These are phyloP conservation scores for Hydrotaea diabolus DNA, from an alignment of 2,888 invertebrate species.

Conservation along the genomic window DNA sequence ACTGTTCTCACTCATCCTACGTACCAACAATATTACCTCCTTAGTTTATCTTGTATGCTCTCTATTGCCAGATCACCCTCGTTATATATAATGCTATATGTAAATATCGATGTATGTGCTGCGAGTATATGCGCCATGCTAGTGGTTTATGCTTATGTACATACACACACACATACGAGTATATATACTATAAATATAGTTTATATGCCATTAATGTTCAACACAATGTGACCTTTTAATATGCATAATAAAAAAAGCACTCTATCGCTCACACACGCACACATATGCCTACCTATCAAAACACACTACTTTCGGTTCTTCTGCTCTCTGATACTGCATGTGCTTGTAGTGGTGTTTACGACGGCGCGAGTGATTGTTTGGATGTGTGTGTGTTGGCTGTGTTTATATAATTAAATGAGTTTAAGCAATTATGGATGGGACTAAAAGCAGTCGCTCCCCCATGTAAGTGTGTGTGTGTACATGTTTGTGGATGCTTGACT, in stretches of 20 bases:
- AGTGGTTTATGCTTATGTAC: background rate
- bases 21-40: no score
- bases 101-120: no score
- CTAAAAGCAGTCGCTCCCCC: background rate
- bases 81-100: no score
- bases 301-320: background rate
- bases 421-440: constrained; percentile 43
- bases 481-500: background rate
- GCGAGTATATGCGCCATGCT: background rate
- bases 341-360: background rate
- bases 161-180: no score
- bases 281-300: background rate
- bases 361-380: background rate
- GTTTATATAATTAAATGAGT: constrained; percentile 51
- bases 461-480: constrained; percentile 21
- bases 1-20: no score
- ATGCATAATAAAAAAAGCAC: constrained; percentile 24
- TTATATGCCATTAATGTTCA: constrained; percentile 30
- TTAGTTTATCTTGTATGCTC: no score
- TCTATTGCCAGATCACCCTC: no score
- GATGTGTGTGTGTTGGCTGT: background rate
- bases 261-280: background rate
- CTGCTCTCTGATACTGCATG: background rate
- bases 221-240: constrained; percentile 52
- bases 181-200: no score